Conservation (phyloP, 2,113 vertebrate species). For the Gila orcuttii region DNA sequence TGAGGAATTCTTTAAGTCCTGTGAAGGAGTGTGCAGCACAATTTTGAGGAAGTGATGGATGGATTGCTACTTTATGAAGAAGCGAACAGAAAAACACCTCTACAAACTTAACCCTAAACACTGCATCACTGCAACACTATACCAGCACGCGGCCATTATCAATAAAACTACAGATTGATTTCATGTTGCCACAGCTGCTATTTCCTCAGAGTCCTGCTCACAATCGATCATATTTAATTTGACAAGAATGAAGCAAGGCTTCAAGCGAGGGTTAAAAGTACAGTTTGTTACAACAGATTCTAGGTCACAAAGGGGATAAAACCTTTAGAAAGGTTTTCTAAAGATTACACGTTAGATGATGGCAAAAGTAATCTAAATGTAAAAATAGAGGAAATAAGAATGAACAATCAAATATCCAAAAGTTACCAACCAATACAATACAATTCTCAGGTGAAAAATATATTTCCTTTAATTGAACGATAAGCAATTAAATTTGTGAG, state of each 20-base stretch:
- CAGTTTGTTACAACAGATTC: background rate
- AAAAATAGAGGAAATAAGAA: too few relatives aligned
- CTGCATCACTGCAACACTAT: background rate
- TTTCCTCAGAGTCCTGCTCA: background rate
- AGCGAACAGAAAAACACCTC: background rate
- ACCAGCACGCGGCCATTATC: background rate
- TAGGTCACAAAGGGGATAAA: background rate
- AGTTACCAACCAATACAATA: too few relatives aligned
- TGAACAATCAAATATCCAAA: too few relatives aligned
- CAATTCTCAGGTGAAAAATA: too few relatives aligned
- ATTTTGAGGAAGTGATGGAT: background rate
- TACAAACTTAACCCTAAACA: background rate
- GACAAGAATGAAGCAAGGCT: background rate
- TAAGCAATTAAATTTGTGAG: too few relatives aligned
- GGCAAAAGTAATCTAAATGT: too few relatives aligned
- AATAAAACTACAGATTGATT: background rate
- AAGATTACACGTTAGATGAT: too few relatives aligned
- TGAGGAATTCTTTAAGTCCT: background rate
- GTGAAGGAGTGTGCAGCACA: background rate
- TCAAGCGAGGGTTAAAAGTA: background rate
- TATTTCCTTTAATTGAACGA: too few relatives aligned
- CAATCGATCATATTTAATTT: background rate
- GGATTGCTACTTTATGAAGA: background rate
- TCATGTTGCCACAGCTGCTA: background rate
- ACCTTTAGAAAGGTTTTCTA: too few relatives aligned